Percentiles rank a stretch among this genome's conserved stretches.
Evolutionary conservation across 2,113 vertebrate species (phyloP).

Genomic region (Polyodon spathula): DNA sequence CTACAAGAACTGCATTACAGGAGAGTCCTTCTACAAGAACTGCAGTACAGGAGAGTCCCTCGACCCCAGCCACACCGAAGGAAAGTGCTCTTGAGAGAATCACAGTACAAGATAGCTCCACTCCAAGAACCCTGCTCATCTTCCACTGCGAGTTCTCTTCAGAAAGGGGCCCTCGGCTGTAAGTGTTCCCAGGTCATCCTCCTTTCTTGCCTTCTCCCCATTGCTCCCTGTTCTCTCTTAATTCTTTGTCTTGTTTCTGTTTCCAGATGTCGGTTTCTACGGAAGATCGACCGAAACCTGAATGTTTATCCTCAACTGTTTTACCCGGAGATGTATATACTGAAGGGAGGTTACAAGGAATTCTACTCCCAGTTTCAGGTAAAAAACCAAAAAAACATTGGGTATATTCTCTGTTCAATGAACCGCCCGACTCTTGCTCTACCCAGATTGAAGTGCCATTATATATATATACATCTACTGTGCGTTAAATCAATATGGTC

Average conservation of each 20-base stretch:
- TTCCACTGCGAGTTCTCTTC: slow-evolving; percentile 46
- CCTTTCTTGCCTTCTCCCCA: too few relatives aligned
- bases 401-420: too few relatives aligned
- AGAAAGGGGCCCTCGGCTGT: slow-evolving; percentile 35
- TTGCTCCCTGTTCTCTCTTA: slow-evolving; percentile 13
- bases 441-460: too few relatives aligned
- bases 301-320: slow-evolving; percentile 35
- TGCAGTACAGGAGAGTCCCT: too few relatives aligned
- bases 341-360: slow-evolving; percentile 36
- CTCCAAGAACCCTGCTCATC: slow-evolving; percentile 26
- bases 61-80: too few relatives aligned
- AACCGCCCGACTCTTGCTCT: too few relatives aligned
- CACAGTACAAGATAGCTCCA: not conserved
- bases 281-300: slow-evolving; percentile 31
- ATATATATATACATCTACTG: too few relatives aligned
- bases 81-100: not conserved
- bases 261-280: slow-evolving; percentile 34
- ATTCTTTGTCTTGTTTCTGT: slow-evolving; percentile 1
- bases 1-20: too few relatives aligned
- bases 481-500: too few relatives aligned
- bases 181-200: slow-evolving; percentile 14
- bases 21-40: too few relatives aligned
- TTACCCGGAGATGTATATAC: slow-evolving; percentile 41
- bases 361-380: slow-evolving; percentile 34
- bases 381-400: slow-evolving; percentile 10